Conservation (phyloP, 2,797 vertebrate species). For the Vespertilio murinus region DNA sequence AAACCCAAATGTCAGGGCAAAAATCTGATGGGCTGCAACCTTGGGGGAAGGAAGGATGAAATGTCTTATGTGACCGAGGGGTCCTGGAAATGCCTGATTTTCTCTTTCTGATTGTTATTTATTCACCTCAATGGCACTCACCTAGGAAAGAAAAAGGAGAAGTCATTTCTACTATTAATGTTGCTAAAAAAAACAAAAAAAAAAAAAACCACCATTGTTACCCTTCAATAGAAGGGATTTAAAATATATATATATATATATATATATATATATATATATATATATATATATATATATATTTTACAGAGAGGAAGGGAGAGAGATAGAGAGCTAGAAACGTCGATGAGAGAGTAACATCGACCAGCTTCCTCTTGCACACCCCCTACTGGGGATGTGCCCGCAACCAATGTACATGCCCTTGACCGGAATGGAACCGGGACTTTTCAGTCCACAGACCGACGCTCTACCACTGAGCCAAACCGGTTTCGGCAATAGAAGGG, state of each 20-base stretch:
- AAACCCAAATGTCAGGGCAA: conserved; percentile 57
- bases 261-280: too few relatives aligned
- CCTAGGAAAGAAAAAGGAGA: neutral
- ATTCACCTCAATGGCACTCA: neutral
- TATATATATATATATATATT: too few relatives aligned
- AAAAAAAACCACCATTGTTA: conserved; percentile 1
- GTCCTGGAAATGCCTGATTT: neutral
- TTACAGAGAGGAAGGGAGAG: too few relatives aligned
- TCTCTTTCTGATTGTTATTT: conserved; percentile 34
- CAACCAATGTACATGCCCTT: too few relatives aligned
- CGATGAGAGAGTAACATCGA: too few relatives aligned
- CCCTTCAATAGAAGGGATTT: neutral
- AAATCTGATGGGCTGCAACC: conserved; percentile 56
- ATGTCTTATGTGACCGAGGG: neutral
- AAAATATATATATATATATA: too few relatives aligned
- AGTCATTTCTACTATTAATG: neutral
- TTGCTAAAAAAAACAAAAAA: neutral
- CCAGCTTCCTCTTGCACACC: too few relatives aligned
- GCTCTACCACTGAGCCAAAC: too few relatives aligned
- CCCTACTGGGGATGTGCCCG: too few relatives aligned
- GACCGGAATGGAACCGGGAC: too few relatives aligned
- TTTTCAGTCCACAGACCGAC: too few relatives aligned
- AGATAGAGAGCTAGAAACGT: too few relatives aligned
- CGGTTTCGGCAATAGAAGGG: neutral
- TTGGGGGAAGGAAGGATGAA: conserved; percentile 45